phyloP scores from a whole-genome alignment of 1,140 invertebrate genomes.

The Heliconius himera region DNA sequence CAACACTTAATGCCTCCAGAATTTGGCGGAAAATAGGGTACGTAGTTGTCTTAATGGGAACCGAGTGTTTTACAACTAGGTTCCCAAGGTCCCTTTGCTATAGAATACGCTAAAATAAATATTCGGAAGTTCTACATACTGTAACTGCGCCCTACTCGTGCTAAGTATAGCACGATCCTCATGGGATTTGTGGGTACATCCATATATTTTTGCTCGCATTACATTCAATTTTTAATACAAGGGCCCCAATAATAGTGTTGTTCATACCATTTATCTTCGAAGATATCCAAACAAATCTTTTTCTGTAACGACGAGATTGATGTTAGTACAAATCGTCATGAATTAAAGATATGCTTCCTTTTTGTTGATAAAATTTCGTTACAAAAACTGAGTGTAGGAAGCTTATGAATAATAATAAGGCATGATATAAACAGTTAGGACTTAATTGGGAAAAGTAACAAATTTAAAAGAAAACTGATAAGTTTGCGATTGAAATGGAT shows the following conservation, averaged over 20 bases:
- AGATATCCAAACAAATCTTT: slow-evolving; percentile 58
- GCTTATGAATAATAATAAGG: neutral
- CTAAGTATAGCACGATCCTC: slow-evolving; percentile 20
- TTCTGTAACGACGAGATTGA: slow-evolving; percentile 29
- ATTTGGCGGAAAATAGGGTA: no score
- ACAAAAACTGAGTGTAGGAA: neutral
- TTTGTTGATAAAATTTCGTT: neutral
- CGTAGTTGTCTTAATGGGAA: no score
- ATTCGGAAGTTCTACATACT: no score
- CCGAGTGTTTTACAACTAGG: no score
- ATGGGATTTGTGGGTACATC: slow-evolving; percentile 44
- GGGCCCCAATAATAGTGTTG: slow-evolving; percentile 50
- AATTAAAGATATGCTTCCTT: slow-evolving; percentile 10
- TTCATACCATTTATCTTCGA: slow-evolving; percentile 53
- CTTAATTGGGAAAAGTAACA: no score
- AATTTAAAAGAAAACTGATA: no score
- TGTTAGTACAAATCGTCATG: neutral
- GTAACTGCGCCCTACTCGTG: neutral
- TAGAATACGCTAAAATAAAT: no score
- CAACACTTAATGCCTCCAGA: no score
- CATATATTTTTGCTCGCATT: slow-evolving; percentile 50
- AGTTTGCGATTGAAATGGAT: no score
- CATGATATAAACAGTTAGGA: neutral
- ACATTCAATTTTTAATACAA: slow-evolving; percentile 60
- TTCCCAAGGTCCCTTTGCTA: no score